Evolutionary conservation across 1,140 invertebrate genomes (phyloP).

Genomic region (Drosophila kepulauana): DNA sequence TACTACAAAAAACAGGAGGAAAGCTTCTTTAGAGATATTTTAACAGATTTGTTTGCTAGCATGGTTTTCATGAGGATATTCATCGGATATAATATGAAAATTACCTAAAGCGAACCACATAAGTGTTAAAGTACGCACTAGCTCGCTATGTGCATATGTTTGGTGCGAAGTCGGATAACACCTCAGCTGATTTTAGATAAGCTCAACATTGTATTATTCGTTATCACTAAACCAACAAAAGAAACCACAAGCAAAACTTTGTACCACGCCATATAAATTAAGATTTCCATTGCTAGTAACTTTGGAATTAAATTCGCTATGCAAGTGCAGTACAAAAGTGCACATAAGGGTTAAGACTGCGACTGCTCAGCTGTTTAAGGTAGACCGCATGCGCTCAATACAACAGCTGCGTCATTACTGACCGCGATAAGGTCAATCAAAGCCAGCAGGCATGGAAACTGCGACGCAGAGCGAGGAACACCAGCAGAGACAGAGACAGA

Average conservation of each 20-base stretch:
- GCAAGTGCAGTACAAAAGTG: not conserved
- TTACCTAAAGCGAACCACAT: not conserved
- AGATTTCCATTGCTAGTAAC: not conserved
- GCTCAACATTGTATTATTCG: not conserved
- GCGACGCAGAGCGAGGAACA: not conserved
- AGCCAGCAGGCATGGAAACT: not conserved
- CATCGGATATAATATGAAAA: too few relatives aligned
- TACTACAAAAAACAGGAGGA: too few relatives aligned
- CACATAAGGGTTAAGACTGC: conserved; percentile 1
- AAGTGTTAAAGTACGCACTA: not conserved
- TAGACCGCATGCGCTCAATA: not conserved
- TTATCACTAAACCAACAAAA: not conserved
- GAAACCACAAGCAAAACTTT: not conserved
- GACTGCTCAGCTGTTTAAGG: not conserved
- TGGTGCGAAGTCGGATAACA: not conserved
- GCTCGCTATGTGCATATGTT: not conserved
- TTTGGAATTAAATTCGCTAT: not conserved
- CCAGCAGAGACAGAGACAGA: not conserved
- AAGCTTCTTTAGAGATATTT: too few relatives aligned
- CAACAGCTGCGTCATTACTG: conserved; percentile 15
- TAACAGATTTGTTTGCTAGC: too few relatives aligned
- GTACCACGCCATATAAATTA: not conserved
- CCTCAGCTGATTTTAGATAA: not conserved
- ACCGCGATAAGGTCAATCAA: conserved; percentile 28
- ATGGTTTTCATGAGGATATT: too few relatives aligned